phyloP scores from a whole-genome alignment of 2,888 invertebrate species.

The Cetonia aurata region DNA sequence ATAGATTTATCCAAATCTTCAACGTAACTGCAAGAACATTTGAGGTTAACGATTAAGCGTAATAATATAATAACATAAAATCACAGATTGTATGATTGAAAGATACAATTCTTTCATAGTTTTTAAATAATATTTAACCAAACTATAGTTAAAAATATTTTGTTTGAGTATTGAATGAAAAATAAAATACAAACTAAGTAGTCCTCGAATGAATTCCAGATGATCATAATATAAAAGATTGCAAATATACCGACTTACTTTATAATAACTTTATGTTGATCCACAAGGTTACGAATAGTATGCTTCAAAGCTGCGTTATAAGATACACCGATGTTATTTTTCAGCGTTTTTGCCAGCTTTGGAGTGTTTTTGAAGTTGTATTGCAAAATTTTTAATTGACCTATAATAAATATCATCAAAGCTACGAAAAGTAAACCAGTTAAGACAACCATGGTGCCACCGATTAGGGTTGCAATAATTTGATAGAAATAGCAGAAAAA shows the following conservation, averaged over 20 bases:
- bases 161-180: too few relatives aligned
- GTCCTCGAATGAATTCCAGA: too few relatives aligned
- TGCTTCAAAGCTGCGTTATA: not conserved
- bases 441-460: constrained; percentile 46
- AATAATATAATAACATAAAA: too few relatives aligned
- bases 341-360: constrained; percentile 17
- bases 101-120: too few relatives aligned
- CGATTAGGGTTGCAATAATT: constrained; percentile 45
- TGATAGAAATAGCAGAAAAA: constrained; percentile 44
- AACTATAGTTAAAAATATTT: too few relatives aligned
- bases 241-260: constrained; percentile 1
- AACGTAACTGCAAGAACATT: constrained; percentile 50
- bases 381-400: constrained; percentile 51
- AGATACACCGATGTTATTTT: not conserved
- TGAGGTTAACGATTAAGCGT: too few relatives aligned
- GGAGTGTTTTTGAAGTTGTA: constrained; percentile 43
- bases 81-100: too few relatives aligned
- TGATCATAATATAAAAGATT: too few relatives aligned
- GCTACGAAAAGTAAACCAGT: constrained; percentile 50
- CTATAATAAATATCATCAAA: constrained; percentile 50
- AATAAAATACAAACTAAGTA: too few relatives aligned
- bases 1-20: constrained; percentile 52
- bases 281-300: constrained; percentile 2
- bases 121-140: too few relatives aligned
- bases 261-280: constrained; percentile 11